These are phyloP conservation scores for Bradypus variegatus DNA, from an alignment of 2,797 vertebrate genomes.

Conservation along the genomic window DNA sequence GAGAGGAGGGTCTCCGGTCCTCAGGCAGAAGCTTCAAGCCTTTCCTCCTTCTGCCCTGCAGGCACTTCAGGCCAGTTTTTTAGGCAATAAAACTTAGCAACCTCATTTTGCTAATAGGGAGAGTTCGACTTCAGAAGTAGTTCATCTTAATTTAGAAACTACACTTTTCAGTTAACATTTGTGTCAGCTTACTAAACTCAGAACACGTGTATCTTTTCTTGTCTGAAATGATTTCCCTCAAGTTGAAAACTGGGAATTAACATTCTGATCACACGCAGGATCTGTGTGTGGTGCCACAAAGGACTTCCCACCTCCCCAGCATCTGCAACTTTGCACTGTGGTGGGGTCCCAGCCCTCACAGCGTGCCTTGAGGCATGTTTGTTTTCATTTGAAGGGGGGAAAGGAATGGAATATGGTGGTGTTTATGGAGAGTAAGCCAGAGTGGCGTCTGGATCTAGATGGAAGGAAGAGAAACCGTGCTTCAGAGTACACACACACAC, in stretches of 20 bases:
- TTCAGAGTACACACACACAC: neutral
- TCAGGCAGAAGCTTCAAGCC: neutral
- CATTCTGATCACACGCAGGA: neutral
- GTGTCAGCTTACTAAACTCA: neutral
- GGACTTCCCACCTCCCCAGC: neutral
- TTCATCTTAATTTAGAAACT: neutral
- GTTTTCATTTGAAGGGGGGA: neutral
- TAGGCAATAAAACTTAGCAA: neutral
- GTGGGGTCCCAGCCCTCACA: neutral
- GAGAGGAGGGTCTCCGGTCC: neutral
- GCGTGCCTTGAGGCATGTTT: neutral
- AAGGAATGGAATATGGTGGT: neutral
- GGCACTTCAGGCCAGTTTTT: neutral
- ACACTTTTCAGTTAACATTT: neutral
- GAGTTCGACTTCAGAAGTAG: neutral
- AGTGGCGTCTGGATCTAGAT: neutral
- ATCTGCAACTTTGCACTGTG: neutral
- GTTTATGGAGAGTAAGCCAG: neutral
- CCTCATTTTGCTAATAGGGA: neutral
- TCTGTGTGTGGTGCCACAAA: neutral
- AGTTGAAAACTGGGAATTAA: neutral
- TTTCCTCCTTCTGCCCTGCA: neutral
- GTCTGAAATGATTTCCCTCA: neutral
- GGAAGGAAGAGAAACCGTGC: slow-evolving; percentile 43
- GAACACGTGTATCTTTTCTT: neutral